These are phyloP conservation scores for Marcusenius ussheri DNA, from an alignment of 2,113 vertebrate genomes.

Conservation along the genomic window DNA sequence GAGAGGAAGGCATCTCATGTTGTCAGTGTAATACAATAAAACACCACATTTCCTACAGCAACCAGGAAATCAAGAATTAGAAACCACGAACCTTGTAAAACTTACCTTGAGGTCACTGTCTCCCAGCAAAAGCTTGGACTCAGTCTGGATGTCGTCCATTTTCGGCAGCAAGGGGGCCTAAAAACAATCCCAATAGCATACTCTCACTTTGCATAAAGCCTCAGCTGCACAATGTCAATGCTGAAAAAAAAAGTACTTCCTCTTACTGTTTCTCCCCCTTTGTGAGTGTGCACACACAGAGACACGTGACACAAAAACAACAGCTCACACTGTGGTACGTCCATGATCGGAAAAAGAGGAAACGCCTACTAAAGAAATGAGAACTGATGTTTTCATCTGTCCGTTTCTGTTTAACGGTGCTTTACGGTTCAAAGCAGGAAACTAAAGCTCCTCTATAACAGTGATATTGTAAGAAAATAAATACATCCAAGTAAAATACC, in stretches of 20 bases:
- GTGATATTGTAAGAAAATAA: not conserved
- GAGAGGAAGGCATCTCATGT: not conserved
- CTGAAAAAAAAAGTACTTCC: not conserved
- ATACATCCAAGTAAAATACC: not conserved
- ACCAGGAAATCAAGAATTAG: not conserved
- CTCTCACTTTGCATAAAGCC: not conserved
- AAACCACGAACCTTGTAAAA: not conserved
- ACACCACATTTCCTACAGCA: not conserved
- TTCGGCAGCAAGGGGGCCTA: constrained; percentile 40
- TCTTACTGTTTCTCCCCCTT: not conserved
- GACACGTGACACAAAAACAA: not conserved
- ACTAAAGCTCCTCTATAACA: not conserved
- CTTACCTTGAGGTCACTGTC: constrained; percentile 62
- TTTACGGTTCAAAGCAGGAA: not conserved
- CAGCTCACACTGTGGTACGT: not conserved
- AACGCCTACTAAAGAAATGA: not conserved
- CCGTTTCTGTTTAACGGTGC: not conserved
- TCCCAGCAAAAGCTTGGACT: constrained; percentile 61
- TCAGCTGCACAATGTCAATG: not conserved
- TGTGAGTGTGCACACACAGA: not conserved
- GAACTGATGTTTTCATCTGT: not conserved
- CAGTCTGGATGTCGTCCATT: constrained; percentile 65
- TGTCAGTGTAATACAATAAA: not conserved
- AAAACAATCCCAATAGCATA: not conserved
- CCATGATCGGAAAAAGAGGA: not conserved